Evolutionary conservation across 2,797 vertebrate species (phyloP).

Genomic region (Pseudochirops cupreus): DNA sequence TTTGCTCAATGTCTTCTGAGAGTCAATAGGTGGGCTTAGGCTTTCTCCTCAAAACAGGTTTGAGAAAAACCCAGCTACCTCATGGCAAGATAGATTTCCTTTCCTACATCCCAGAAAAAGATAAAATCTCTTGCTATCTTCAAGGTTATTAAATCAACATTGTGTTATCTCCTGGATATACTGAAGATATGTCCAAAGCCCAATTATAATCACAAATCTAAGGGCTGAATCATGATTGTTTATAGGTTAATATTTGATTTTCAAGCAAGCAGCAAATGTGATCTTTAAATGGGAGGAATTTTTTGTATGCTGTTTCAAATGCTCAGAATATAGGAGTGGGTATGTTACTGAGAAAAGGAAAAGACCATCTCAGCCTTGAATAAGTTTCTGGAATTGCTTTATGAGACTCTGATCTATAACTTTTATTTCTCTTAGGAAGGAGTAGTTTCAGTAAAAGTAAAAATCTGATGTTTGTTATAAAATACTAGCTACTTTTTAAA

Average conservation of each 20-base stretch:
- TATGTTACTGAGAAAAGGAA: slow-evolving; percentile 4
- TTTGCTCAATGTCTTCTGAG: background rate
- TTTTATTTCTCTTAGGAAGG: background rate
- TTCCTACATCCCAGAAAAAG: background rate
- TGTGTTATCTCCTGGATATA: background rate
- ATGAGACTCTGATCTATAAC: background rate
- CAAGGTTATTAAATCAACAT: background rate
- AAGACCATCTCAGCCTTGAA: background rate
- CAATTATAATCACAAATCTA: background rate
- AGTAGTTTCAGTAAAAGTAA: background rate
- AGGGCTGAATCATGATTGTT: background rate
- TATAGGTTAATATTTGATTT: background rate
- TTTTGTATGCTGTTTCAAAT: slow-evolving; percentile 15
- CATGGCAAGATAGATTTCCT: background rate
- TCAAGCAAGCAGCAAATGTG: background rate
- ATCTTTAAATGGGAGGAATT: background rate
- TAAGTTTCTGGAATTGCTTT: background rate
- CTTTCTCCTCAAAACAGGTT: background rate
- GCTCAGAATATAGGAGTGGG: background rate
- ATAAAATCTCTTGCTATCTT: background rate
- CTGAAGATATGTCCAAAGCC: background rate
- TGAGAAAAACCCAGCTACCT: background rate
- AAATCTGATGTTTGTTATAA: background rate
- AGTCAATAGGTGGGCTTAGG: background rate
- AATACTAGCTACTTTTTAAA: background rate